Base-by-base conservation (phyloP, 1,140 invertebrate genomes). In the Latrodectus geometricus region DNA sequence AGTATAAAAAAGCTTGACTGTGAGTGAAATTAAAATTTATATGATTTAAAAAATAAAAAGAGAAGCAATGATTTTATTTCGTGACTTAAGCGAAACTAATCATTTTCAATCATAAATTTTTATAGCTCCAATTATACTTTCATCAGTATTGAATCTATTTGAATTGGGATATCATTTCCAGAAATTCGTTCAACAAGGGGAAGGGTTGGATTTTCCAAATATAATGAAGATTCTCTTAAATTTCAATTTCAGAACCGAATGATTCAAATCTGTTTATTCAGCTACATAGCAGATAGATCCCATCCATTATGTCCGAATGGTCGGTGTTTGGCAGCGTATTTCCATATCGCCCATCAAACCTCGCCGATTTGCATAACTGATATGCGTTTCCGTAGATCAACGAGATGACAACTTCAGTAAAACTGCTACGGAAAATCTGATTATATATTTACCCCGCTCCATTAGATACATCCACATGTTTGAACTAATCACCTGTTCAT, bases 391-490 rank as follows among this genome's bases (percentile, higher is more conserved):
- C 70, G 70, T n/a, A 23, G 12, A 23, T 56, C 70, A 82, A 82
- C 52, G 82, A 61, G 54, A 84, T 75, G 82, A 84, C 80, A 83
- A 70, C 49, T 74, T n/a, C 17, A 54, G 17, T 48, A n/a, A 73
- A 54, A 48, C 11, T 52, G 23, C 35, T 52, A 66, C 70, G 23
- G 56, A 66, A 35, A 14, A 35, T 56, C 82, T 84, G 82, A 84
- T 84, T 73, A 84, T 73, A 84, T 84, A 84, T 84, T 84, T 84
- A 73, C 82, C 72, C 20, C 74, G 73, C n/a, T 20, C 20, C 73
- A 50, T 68, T 65, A 23, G 49, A 20, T n/a, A 21, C 48, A 17
- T 15, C 72, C 61, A 76, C 49, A 56, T 76, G 74, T 84, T 76
- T 84, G 65, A 70, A 81, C 72, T 76, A 84, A 84, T 84, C 35